phyloP scores from a whole-genome alignment of 2,113 vertebrate species.

The Strix uralensis region DNA sequence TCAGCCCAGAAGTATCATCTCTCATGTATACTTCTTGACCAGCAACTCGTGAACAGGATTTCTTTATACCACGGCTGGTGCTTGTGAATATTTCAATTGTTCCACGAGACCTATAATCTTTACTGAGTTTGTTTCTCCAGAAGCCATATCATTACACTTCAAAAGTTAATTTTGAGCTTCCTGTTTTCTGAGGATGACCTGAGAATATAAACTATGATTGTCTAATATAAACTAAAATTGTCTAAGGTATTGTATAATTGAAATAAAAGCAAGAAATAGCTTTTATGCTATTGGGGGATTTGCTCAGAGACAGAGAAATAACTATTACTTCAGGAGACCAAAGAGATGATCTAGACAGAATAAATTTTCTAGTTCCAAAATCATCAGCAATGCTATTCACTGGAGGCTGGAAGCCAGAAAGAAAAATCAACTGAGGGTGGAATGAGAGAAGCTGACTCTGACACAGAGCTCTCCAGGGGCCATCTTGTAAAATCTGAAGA shows the following conservation, averaged over 20 bases:
- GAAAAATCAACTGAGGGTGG: not conserved
- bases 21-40: not conserved
- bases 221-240: too few relatives aligned
- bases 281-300: not conserved
- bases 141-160: not conserved
- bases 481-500: not conserved
- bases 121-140: not conserved
- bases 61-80: not conserved
- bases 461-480: not conserved
- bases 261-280: not conserved
- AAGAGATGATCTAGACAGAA: not conserved
- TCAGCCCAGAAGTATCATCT: not conserved
- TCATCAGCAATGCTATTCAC: not conserved
- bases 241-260: not conserved
- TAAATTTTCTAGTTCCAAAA: not conserved
- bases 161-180: not conserved
- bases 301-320: not conserved
- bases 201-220: not conserved
- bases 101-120: not conserved
- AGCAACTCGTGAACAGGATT: accelerated
- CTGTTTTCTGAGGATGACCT: not conserved
- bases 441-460: not conserved
- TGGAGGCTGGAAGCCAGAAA: not conserved
- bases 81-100: not conserved
- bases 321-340: not conserved